phyloP scores from a whole-genome alignment of 2,113 vertebrate species.

The Maylandia zebra region DNA sequence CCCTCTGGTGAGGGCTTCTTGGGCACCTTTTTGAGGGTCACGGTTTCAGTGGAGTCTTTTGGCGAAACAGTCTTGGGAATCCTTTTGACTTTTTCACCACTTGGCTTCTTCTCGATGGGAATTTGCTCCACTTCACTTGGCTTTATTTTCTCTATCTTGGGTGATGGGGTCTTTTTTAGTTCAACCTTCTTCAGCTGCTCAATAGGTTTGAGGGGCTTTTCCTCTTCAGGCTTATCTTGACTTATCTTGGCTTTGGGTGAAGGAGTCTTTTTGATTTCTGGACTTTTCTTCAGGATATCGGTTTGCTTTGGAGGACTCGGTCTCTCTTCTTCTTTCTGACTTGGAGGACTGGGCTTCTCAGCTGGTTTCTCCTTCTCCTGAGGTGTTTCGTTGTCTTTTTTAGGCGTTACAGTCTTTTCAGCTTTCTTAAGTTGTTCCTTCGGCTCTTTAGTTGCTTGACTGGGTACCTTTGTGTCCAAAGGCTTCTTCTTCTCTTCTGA shows the following conservation, averaged over 20 bases:
- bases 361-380: background rate
- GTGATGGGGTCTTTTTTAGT: constrained; percentile 42
- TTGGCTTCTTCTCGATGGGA: constrained; percentile 21
- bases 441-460: background rate
- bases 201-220: background rate
- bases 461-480: background rate
- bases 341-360: constrained; percentile 7
- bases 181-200: constrained; percentile 31
- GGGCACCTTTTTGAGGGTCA: constrained; percentile 70
- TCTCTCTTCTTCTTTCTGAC: background rate
- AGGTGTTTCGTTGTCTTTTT: constrained; percentile 15
- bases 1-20: constrained; percentile 32
- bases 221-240: constrained; percentile 17
- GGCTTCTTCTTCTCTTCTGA: background rate
- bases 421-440: background rate
- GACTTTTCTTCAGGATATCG: background rate
- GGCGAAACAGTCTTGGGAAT: constrained; percentile 33
- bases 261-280: constrained; percentile 38
- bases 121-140: constrained; percentile 15
- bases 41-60: constrained; percentile 53
- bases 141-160: constrained; percentile 20
- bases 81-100: constrained; percentile 26
- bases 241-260: constrained; percentile 3
- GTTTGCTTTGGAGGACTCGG: background rate
- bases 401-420: background rate